phyloP scores from a whole-genome alignment of 2,113 vertebrate genomes.

The Grus americana region DNA sequence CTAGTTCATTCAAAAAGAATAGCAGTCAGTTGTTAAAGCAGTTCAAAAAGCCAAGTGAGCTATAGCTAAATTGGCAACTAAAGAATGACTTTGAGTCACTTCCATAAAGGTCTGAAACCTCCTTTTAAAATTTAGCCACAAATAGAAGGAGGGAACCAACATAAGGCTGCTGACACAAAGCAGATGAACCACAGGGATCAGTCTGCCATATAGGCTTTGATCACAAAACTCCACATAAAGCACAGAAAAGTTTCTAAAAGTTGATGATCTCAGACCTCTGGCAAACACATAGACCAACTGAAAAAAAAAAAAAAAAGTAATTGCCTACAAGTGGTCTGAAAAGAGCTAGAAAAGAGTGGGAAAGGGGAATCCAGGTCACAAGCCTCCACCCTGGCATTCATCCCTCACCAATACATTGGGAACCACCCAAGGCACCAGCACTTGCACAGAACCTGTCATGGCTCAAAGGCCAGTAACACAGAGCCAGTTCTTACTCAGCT shows the following conservation, averaged over 20 bases:
- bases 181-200: conserved; percentile 14
- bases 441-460: neutral
- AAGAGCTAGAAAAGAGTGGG: neutral
- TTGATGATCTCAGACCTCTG: neutral
- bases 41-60: conserved; percentile 41
- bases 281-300: neutral
- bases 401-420: neutral
- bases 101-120: conserved; percentile 46
- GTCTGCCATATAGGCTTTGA: conserved; percentile 4
- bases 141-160: conserved; percentile 42
- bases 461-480: neutral
- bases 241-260: conserved; percentile 44
- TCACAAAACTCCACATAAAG: neutral
- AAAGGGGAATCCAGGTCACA: neutral
- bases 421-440: neutral
- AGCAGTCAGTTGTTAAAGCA: conserved; percentile 53
- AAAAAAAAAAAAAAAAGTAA: neutral
- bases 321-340: neutral
- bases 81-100: conserved; percentile 38
- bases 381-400: neutral
- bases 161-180: conserved; percentile 34
- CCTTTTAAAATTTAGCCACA: conserved; percentile 54
- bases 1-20: conserved; percentile 61
- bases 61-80: conserved; percentile 42
- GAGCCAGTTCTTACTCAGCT: neutral